A percentile compares a stretch with the other conserved stretches of the same genome.
phyloP scores from a whole-genome alignment of 2,113 vertebrate species.

The Python bivittatus region DNA sequence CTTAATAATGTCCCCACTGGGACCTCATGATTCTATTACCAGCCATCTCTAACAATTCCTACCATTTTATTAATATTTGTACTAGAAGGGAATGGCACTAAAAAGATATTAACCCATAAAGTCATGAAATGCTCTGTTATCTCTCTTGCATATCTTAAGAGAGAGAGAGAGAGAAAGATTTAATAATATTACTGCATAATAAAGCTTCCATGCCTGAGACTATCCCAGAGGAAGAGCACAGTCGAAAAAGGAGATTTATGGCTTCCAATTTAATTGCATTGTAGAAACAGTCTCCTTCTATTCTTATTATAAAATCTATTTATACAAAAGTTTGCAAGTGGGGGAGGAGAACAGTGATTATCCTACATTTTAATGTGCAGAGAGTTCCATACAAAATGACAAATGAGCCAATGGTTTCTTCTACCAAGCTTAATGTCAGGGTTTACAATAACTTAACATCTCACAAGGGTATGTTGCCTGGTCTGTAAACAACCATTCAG shows the following conservation, averaged over 20 bases:
- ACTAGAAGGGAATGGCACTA: conserved; percentile 16
- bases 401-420: conserved; percentile 1
- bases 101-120: conserved; percentile 28
- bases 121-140: conserved; percentile 27
- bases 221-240: conserved; percentile 17
- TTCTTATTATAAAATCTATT: conserved; percentile 10
- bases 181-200: conserved; percentile 14
- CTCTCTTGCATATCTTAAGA: conserved; percentile 16
- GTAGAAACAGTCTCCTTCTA: conserved; percentile 4
- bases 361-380: background rate
- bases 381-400: background rate
- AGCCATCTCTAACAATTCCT: background rate
- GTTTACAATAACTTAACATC: background rate
- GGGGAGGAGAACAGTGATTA: background rate
- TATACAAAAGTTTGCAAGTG: conserved; percentile 9
- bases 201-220: conserved; percentile 1
- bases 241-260: background rate
- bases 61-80: conserved; percentile 20
- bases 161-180: conserved; percentile 11
- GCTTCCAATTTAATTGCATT: background rate
- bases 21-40: background rate
- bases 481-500: background rate
- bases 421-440: background rate
- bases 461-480: background rate
- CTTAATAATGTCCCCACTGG: background rate